Conservation (phyloP, 2,113 vertebrate genomes). For the Indicator indicator region DNA sequence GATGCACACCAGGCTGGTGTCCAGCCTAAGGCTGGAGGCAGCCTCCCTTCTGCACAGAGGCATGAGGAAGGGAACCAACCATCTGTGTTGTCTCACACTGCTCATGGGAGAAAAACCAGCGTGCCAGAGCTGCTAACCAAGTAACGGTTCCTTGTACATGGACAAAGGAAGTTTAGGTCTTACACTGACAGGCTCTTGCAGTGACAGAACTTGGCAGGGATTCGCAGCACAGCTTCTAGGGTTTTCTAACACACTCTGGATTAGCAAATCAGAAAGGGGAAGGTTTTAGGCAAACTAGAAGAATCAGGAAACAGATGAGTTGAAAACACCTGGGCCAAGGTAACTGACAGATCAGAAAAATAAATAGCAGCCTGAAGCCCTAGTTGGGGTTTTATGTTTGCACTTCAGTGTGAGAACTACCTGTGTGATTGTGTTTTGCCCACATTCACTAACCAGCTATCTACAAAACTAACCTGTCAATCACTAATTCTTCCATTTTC, state of each 20-base stretch:
- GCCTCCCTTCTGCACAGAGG: background rate
- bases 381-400: background rate
- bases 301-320: background rate
- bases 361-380: background rate
- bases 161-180: rapidly evolving
- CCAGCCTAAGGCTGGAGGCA: background rate
- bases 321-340: background rate
- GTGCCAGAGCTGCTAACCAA: rapidly evolving
- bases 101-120: background rate
- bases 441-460: background rate
- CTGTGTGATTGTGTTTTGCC: rapidly evolving
- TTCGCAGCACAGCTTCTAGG: background rate
- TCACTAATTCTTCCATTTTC: background rate
- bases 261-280: background rate
- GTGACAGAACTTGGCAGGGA: background rate
- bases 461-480: background rate
- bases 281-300: background rate
- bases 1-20: rapidly evolving
- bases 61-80: background rate
- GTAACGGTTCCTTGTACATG: rapidly evolving
- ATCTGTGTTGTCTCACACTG: rapidly evolving
- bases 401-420: background rate
- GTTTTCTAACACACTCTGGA: background rate
- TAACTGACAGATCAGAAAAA: background rate
- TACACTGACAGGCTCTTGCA: background rate